A percentile compares a stretch with the other conserved stretches of the same genome.
These are phyloP conservation scores for Cephus rjabovi DNA, from an alignment of 2,888 invertebrate genomes.

Conservation along the genomic window DNA sequence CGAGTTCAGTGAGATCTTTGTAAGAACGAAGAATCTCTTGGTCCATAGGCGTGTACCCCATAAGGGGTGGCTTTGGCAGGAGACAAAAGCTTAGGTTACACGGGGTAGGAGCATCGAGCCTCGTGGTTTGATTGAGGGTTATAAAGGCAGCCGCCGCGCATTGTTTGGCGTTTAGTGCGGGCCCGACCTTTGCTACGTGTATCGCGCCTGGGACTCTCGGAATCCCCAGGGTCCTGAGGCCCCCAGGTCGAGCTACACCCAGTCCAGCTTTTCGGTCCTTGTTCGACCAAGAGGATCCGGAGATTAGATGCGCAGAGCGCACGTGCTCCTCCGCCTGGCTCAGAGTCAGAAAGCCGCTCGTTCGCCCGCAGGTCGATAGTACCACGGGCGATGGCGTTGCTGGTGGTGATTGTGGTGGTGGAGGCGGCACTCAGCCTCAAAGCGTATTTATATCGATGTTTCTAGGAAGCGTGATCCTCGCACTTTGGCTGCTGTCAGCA, in stretches of 20 bases:
- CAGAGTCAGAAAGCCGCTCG: not conserved
- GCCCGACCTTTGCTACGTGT: slow-evolving; percentile 49
- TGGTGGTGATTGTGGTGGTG: not conserved
- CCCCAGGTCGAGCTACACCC: not conserved
- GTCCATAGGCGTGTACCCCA: not conserved
- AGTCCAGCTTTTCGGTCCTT: not conserved
- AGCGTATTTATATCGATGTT: slow-evolving; percentile 19
- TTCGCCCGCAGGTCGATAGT: not conserved
- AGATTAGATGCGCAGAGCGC: not conserved
- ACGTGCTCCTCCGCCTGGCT: not conserved
- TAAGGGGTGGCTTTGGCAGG: not conserved
- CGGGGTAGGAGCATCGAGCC: not conserved
- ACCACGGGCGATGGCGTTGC: not conserved
- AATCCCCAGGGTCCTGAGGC: not conserved
- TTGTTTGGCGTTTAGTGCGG: slow-evolving; percentile 53
- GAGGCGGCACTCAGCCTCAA: not conserved
- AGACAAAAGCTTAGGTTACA: not conserved
- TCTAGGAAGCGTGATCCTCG: slow-evolving; percentile 22
- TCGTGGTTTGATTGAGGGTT: slow-evolving; percentile 36
- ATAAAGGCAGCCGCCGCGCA: slow-evolving; percentile 52
- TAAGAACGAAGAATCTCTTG: not conserved
- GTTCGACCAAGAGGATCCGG: not conserved
- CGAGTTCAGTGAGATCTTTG: not conserved
- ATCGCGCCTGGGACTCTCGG: slow-evolving; percentile 23
- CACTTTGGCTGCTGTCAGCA: slow-evolving; percentile 19